Evolutionary conservation across 2,797 vertebrate species (phyloP), one percentile per base, ranked within the genome.

Genomic region (Pangasius mekongensis): DNA sequence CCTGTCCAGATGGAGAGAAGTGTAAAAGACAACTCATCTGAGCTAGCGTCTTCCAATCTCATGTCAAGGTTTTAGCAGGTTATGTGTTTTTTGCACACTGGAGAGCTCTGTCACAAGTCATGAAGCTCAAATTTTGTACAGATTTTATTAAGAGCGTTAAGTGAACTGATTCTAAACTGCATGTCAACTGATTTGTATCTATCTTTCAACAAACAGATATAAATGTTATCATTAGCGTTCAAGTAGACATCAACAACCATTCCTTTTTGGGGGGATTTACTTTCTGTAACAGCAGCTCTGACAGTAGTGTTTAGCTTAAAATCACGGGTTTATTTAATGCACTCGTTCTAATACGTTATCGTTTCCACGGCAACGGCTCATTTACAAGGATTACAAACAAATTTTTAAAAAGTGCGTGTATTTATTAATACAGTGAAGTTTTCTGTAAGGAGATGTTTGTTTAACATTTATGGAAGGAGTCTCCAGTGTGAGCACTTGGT

Each of bases 1-100:
- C 92, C 93, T 93, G 92, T 92, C 91, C 93, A 93, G 91, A 93
- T 90, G 76, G 71, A 91, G 92, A 91, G 90, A 94, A 91, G 91
- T 90, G 90, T 93, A 91, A 92, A 95, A 94, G 90, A 95, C 94
- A 93, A 95, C 93, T 94, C 94, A 95, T 88, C 85, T 69, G 39
- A 83, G 69, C 84, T 27, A 62, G 90, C 58, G 78, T 89, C 91
- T 93, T 95, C 71, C n/a, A 36, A 24, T 49, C 9, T 36, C 39
- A 18, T 27, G 13, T 54, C 66, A 54, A 43, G 56, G 49, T 71
- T 71, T 56, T 27, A 73, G 30, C 67, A 85, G 83, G 22, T 58
- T 73, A 18, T 56, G n/a, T 69, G 49, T 36, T 73, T 39, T 73
- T 58, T 8, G 80, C 56, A 3, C 33, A 24, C 30, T 24, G 47